These are phyloP conservation scores for Zaprionus lachaisei DNA, from an alignment of 1,140 invertebrate genomes.

Conservation along the genomic window DNA sequence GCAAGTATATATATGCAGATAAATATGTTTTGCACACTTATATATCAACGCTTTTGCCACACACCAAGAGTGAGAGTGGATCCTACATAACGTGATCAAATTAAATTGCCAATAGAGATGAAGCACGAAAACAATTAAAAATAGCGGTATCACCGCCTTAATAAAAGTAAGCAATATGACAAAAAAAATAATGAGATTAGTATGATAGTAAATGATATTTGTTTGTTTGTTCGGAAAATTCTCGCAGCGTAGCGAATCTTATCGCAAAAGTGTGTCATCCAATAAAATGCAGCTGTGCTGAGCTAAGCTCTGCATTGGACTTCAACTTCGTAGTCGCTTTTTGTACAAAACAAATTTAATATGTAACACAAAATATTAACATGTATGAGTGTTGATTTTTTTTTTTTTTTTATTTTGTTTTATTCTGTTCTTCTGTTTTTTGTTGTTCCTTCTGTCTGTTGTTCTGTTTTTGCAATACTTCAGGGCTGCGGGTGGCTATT, in stretches of 20 bases:
- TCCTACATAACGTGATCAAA: constrained; percentile 1
- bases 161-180: background rate
- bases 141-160: background rate
- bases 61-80: background rate
- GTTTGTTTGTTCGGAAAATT: constrained; percentile 25
- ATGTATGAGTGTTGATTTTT: background rate
- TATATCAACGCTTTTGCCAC: constrained; percentile 6
- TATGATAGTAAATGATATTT: background rate
- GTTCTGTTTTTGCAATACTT: constrained; percentile 4
- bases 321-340: constrained; percentile 5
- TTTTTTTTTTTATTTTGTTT: background rate
- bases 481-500: constrained; percentile 37
- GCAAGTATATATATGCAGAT: background rate
- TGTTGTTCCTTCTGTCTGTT: constrained; percentile 1
- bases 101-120: background rate
- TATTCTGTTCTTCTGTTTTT: background rate
- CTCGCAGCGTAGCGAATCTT: constrained; percentile 43
- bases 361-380: constrained; percentile 22
- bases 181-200: background rate
- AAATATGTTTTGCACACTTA: background rate
- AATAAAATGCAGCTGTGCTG: constrained; percentile 35
- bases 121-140: background rate
- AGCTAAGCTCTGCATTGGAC: constrained; percentile 37
- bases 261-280: constrained; percentile 32
- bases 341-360: constrained; percentile 18